Evolutionary conservation across 2,888 invertebrate species (phyloP).

Genomic region (Eupithecia subfuscata): DNA sequence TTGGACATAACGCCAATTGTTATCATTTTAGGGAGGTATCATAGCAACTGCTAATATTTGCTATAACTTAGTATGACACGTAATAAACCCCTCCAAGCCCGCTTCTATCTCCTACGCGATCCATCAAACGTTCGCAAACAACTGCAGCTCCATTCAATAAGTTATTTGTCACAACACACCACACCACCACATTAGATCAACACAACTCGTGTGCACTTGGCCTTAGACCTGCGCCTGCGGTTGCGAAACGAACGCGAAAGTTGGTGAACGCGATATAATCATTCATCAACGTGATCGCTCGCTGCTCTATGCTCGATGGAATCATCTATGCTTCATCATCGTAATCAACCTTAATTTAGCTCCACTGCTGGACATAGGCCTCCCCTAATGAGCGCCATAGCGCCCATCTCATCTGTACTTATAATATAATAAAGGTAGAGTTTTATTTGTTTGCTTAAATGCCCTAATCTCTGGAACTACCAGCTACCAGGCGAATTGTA

Average conservation of each 20-base stretch:
- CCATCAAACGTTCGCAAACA: slow-evolving; percentile 4
- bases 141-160: not conserved
- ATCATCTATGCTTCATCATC: too few species aligned
- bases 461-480: not conserved
- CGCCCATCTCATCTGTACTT: too few species aligned
- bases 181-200: not conserved
- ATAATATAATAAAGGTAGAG: not conserved
- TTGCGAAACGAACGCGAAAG: slow-evolving; percentile 1
- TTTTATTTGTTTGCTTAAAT: not conserved
- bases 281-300: not conserved
- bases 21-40: not conserved
- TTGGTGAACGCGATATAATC: not conserved
- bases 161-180: not conserved
- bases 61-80: not conserved
- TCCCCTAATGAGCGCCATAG: too few species aligned
- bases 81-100: not conserved
- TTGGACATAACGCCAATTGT: not conserved
- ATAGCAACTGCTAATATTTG: not conserved
- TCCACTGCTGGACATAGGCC: too few species aligned
- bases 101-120: not conserved
- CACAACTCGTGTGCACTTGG: not conserved
- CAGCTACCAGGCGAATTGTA: not conserved
- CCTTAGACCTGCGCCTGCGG: not conserved
- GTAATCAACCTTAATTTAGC: too few species aligned
- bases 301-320: not conserved